phyloP scores from a whole-genome alignment of 2,113 vertebrate genomes.

The Bos taurus region ARS-UCD2.0 NC_037332.1:32047001-32047500 shows the following conservation, averaged over 20 bases:
- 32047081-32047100: conserved; percentile 35
- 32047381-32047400: conserved; percentile 54
- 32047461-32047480: conserved; percentile 39
- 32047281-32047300: conserved; percentile 46
- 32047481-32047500: conserved; percentile 51
- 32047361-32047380: conserved; percentile 30
- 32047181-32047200: conserved; percentile 62
- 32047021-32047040: conserved; percentile 68
- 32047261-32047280: neutral
- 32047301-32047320: conserved; percentile 42
- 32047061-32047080: conserved; percentile 74
- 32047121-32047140: conserved; percentile 52
- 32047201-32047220: conserved; percentile 51
- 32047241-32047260: neutral
- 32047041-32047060: conserved; percentile 73
- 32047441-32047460: conserved; percentile 52
- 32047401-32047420: conserved; percentile 24
- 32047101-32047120: conserved; percentile 65
- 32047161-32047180: conserved; percentile 14
- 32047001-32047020: conserved; percentile 71
- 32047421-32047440: conserved; percentile 46
- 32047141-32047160: conserved; percentile 41
- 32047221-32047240: conserved; percentile 40
- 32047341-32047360: neutral
- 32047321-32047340: conserved; percentile 4